Evolutionary conservation across 2,888 invertebrate genomes (phyloP).

Genomic region (Desoria tigrina): DNA sequence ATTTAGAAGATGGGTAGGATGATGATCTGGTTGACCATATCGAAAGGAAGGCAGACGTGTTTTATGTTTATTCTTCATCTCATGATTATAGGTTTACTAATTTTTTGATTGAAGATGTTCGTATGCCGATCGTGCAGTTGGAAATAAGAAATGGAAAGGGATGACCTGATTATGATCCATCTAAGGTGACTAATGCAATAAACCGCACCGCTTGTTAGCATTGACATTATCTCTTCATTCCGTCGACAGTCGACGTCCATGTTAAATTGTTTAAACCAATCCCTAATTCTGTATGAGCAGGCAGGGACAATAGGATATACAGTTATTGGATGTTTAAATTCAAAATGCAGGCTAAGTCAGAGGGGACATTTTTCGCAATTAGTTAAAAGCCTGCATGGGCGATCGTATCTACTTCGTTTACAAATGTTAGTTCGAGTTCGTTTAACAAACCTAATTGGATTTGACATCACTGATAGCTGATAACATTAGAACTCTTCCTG

Average conservation of each 20-base stretch:
- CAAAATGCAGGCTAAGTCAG: no score
- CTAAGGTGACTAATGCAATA: constrained; percentile 8
- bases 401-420: neutral
- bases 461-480: no score
- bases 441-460: no score
- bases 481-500: no score
- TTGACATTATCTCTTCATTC: constrained; percentile 4
- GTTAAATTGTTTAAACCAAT: no score
- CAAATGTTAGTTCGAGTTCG: no score
- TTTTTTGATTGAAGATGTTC: constrained; percentile 21
- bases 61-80: constrained; percentile 3
- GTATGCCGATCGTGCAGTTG: constrained; percentile 3
- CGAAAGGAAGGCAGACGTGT: constrained; percentile 1
- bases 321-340: no score
- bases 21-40: neutral
- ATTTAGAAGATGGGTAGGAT: neutral
- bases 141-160: constrained; percentile 14
- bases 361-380: neutral
- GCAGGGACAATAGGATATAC: neutral
- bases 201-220: constrained; percentile 10
- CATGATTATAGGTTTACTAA: constrained; percentile 13
- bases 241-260: neutral
- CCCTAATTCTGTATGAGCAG: neutral
- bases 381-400: neutral
- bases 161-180: constrained; percentile 20